Evolutionary conservation across 2,113 vertebrate genomes (phyloP).

Genomic region (Xenopus tropicalis): DNA sequence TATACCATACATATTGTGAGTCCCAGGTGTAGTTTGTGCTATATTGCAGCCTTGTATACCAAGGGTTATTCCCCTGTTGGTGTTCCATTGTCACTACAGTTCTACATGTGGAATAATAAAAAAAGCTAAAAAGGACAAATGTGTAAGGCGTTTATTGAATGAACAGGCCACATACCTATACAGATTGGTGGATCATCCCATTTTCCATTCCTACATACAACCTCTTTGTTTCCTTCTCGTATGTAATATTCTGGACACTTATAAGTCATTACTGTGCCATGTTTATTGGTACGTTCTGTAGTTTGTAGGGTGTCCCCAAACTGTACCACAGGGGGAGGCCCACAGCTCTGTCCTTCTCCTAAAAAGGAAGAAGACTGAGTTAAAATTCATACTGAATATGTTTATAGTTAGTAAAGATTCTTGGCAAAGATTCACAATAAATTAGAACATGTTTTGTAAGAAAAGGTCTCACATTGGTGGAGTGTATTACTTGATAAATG

Average conservation of each 20-base stretch:
- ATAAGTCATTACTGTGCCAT: background rate
- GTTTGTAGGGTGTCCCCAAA: background rate
- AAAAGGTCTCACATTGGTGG: too few species aligned
- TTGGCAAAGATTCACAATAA: too few species aligned
- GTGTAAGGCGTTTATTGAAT: background rate
- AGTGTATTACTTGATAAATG: too few species aligned
- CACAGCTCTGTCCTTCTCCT: background rate
- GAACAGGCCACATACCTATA: background rate
- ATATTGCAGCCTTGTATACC: too few species aligned
- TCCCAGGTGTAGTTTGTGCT: too few species aligned
- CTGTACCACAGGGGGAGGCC: background rate
- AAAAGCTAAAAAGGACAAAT: too few species aligned
- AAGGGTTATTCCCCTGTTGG: too few species aligned
- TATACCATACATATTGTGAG: too few species aligned
- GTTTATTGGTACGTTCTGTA: background rate
- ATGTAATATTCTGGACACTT: conserved; percentile 6
- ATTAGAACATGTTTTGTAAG: too few species aligned
- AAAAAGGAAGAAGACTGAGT: background rate
- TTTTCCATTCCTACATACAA: background rate
- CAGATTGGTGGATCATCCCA: conserved; percentile 10
- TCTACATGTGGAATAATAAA: too few species aligned
- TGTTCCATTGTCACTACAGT: too few species aligned
- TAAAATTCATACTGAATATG: background rate
- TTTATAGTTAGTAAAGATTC: background rate
- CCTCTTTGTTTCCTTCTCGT: background rate